Conservation (phyloP, 2,797 vertebrate genomes). For the Coregonus ussuriensis region DNA sequence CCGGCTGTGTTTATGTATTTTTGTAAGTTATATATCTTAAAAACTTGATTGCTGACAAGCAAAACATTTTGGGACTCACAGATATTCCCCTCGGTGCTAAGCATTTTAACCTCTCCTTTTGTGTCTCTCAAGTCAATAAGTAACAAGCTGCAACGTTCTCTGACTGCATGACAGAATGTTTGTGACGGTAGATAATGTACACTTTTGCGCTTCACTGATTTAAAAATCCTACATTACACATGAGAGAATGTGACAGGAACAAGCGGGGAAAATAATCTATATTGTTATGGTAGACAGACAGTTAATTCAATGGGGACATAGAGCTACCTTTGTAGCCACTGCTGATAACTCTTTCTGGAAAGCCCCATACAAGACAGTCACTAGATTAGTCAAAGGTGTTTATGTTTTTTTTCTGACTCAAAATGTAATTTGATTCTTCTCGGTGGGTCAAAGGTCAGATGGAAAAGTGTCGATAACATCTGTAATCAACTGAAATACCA, state of each 20-base stretch:
- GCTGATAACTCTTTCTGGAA: constrained; percentile 32
- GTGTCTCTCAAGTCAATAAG: no score
- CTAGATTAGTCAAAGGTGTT: constrained; percentile 23
- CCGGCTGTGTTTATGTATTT: no score
- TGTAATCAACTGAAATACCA: constrained; percentile 52
- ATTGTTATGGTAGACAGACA: constrained; percentile 40
- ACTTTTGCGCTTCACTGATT: background rate
- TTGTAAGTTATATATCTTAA: no score
- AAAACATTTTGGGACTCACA: no score
- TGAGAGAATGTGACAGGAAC: no score
- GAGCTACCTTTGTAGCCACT: constrained; percentile 22
- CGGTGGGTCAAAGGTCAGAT: constrained; percentile 56
- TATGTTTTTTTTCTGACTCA: constrained; percentile 32
- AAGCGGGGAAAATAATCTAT: background rate
- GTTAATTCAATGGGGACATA: constrained; percentile 51
- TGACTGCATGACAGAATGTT: no score
- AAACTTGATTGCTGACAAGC: no score
- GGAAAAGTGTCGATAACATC: constrained; percentile 54
- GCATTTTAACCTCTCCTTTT: no score
- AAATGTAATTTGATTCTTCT: constrained; percentile 55
- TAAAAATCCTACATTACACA: no score
- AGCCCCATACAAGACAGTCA: constrained; percentile 33
- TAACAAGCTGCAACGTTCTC: no score
- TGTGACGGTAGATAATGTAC: no score
- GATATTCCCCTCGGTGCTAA: no score